Evolutionary conservation across 35 echinoderm and acorn worm genomes (phyloP).

Genomic region (Ophioderma brevispina): DNA sequence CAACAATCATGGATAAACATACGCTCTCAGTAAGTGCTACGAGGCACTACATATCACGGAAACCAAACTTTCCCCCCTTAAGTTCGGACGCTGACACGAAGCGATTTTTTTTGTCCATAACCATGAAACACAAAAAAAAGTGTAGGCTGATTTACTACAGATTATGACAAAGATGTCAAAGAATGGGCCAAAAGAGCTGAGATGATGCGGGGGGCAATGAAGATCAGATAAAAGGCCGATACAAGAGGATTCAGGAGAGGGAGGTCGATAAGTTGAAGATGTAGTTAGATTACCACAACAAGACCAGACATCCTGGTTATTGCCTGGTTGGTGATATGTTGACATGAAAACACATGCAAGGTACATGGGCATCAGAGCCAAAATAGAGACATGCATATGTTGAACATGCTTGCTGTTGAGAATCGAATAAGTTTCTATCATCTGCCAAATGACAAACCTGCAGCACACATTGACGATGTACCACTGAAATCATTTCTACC

Average conservation of each 20-base stretch:
- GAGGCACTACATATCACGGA: no score
- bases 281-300: neutral
- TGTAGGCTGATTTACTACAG: neutral
- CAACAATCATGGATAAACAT: no score
- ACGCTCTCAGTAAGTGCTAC: no score
- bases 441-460: neutral
- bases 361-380: slow-evolving; percentile 3
- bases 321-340: slow-evolving; percentile 9
- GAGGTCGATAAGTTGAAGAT: neutral
- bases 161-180: neutral
- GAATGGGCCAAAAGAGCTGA: neutral
- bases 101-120: neutral
- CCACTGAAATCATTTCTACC: neutral
- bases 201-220: neutral
- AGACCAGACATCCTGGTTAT: neutral
- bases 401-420: no score
- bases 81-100: no score
- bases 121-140: neutral
- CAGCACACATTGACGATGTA: neutral
- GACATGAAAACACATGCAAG: slow-evolving; percentile 16
- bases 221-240: neutral
- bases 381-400: slow-evolving; percentile 23
- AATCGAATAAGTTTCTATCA: no score
- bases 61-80: no score
- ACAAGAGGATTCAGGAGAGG: neutral